A percentile compares a stretch with the other conserved stretches of the same genome.
phyloP scores from a whole-genome alignment of 2,888 invertebrate genomes.

The Branchellion lobata region DNA sequence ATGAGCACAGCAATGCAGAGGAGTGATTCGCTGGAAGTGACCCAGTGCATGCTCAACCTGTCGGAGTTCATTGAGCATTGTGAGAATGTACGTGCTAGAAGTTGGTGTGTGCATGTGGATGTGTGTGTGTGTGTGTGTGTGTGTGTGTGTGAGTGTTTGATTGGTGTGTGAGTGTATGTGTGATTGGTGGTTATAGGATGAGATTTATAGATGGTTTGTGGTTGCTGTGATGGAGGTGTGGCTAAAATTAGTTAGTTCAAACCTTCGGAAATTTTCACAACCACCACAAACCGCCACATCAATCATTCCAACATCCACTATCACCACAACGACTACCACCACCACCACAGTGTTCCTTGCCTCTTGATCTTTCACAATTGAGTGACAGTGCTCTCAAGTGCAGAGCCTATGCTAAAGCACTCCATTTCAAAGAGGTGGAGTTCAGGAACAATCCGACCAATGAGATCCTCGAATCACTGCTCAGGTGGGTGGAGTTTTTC shows the following conservation, averaged over 20 bases:
- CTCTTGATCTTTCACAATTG: constrained; percentile 80
- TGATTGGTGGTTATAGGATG: neutral
- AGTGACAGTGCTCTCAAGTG: constrained; percentile 94
- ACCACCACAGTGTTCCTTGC: constrained; percentile 86
- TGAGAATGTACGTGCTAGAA: constrained; percentile 66
- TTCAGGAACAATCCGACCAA: constrained; percentile 73
- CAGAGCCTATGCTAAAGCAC: constrained; percentile 78
- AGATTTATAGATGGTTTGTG: neutral
- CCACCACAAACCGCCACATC: too few relatives aligned
- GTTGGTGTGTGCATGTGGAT: too few relatives aligned
- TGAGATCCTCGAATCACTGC: constrained; percentile 86
- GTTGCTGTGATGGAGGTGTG: neutral
- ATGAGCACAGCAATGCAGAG: constrained; percentile 82
- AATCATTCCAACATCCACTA: too few relatives aligned
- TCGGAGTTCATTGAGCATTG: constrained; percentile 99
- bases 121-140: neutral
- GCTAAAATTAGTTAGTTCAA: neutral
- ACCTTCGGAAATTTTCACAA: too few relatives aligned
- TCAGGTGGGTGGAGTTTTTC: constrained; percentile 67
- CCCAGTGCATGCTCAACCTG: constrained; percentile 90
- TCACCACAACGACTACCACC: too few relatives aligned
- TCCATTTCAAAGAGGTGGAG: constrained; percentile 89
- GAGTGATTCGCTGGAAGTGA: constrained; percentile 90
- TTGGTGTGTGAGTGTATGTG: neutral
- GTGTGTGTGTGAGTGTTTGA: neutral